Evolutionary conservation across 2,113 vertebrate genomes (phyloP).

Genomic region (Naja naja): DNA sequence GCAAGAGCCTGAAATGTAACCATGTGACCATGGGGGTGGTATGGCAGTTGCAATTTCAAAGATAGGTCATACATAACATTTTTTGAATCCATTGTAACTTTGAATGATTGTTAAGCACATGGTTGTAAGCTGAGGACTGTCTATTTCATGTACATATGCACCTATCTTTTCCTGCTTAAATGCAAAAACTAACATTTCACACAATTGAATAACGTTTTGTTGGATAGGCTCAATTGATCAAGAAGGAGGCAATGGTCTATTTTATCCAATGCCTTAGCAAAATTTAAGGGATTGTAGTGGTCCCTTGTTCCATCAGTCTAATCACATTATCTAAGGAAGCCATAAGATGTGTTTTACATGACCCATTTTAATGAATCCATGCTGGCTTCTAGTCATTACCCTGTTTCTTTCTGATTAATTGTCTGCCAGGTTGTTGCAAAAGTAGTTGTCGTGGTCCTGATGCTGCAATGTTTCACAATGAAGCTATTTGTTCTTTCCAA

Average conservation of each 20-base stretch:
- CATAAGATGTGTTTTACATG: not conserved
- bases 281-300: not conserved
- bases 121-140: not conserved
- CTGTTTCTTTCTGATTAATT: not conserved
- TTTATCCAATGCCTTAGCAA: not conserved
- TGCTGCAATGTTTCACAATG: not conserved
- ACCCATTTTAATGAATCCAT: not conserved
- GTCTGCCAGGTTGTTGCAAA: not conserved
- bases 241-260: not conserved
- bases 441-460: not conserved
- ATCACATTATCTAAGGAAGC: not conserved
- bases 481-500: not conserved
- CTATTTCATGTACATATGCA: not conserved
- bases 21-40: not conserved
- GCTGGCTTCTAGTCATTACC: not conserved
- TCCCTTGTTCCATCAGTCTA: not conserved
- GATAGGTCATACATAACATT: not conserved
- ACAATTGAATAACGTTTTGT: not conserved
- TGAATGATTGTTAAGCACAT: not conserved
- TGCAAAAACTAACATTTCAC: not conserved
- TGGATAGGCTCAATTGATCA: not conserved
- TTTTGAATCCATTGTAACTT: not conserved
- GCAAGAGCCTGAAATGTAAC: not conserved
- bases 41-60: not conserved
- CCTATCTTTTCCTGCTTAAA: not conserved